A percentile compares a stretch with the other conserved stretches of the same genome.
These are phyloP conservation scores for Scarus forsteni DNA, from an alignment of 2,797 vertebrate genomes.

Conservation along the genomic window DNA sequence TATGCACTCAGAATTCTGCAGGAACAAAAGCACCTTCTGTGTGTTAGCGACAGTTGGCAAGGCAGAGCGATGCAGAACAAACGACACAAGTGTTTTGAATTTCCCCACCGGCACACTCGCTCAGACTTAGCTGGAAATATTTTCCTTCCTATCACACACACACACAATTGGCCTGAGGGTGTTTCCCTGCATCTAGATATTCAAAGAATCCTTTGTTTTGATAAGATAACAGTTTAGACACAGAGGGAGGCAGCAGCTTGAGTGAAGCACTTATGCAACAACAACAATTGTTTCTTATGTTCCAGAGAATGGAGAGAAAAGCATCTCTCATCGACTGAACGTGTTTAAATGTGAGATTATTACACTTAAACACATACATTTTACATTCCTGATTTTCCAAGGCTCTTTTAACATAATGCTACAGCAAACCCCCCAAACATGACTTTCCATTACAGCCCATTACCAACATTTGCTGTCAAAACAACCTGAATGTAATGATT, in stretches of 20 bases:
- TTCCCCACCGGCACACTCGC: constrained; percentile 51
- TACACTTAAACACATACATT: neutral
- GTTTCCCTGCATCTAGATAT: constrained; percentile 73
- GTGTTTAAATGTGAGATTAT: constrained; percentile 5
- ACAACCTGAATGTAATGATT: too few species aligned
- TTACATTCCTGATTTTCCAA: neutral
- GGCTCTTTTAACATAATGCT: neutral
- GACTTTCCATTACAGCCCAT: constrained; percentile 16
- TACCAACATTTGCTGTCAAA: constrained; percentile 2
- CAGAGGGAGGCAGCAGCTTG: constrained; percentile 42
- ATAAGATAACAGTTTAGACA: constrained; percentile 71
- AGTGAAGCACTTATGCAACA: constrained; percentile 45
- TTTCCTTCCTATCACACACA: constrained; percentile 64
- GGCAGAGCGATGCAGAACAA: constrained; percentile 46
- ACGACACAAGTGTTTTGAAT: constrained; percentile 62
- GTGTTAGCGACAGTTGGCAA: constrained; percentile 52
- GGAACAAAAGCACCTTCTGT: constrained; percentile 62
- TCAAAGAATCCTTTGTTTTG: constrained; percentile 75
- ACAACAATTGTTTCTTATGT: constrained; percentile 46
- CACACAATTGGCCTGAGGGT: constrained; percentile 62
- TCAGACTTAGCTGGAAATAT: constrained; percentile 65
- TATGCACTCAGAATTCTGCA: constrained; percentile 9
- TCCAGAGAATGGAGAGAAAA: constrained; percentile 36
- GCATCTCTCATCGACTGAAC: constrained; percentile 8
- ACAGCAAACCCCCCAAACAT: constrained; percentile 10